Percentiles rank a stretch among this genome's conserved stretches.
Evolutionary conservation across 2,113 vertebrate genomes (phyloP).

Genomic region (Laterallus jamaicensis): DNA sequence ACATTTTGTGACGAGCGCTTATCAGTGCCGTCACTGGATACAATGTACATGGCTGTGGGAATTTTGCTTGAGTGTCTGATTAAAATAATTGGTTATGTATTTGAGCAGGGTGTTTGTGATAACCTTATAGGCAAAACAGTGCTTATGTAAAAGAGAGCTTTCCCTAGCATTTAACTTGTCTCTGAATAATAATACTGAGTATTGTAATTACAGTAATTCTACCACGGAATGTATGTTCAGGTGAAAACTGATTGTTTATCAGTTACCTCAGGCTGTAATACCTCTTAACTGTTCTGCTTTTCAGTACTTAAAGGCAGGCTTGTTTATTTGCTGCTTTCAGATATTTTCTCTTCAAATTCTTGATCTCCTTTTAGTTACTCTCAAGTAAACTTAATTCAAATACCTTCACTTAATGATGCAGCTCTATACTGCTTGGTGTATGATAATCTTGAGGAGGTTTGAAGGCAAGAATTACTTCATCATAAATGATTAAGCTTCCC

Average conservation of each 20-base stretch:
- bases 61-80: slow-evolving; percentile 1
- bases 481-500: neutral
- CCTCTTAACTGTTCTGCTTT: neutral
- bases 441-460: neutral
- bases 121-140: neutral
- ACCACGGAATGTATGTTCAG: neutral
- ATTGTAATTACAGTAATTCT: neutral
- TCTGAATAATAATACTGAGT: neutral
- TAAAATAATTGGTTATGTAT: slow-evolving; percentile 21
- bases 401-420: rapidly evolving
- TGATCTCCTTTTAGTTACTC: neutral
- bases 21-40: neutral
- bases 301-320: neutral
- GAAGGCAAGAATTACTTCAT: neutral
- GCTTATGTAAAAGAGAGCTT: neutral
- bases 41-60: neutral
- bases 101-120: neutral
- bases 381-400: neutral
- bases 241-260: neutral
- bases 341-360: neutral
- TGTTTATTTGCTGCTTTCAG: neutral
- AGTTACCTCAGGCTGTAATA: neutral
- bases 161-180: neutral
- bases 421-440: neutral
- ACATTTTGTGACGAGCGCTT: neutral